phyloP scores from a whole-genome alignment of 2,888 invertebrate genomes.

The Eustalomyia histrio region DNA sequence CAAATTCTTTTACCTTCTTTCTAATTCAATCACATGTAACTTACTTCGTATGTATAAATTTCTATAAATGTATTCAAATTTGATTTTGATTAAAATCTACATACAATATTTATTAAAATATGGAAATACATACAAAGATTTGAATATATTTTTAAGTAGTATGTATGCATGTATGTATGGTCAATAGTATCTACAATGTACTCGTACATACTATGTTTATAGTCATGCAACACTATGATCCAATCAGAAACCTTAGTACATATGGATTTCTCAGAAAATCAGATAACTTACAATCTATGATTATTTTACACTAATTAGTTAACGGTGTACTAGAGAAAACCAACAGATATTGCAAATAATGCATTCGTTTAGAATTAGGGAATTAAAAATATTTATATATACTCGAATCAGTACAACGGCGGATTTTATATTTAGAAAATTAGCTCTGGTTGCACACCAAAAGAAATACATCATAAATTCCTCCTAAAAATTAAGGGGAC shows the following conservation, averaged over 20 bases:
- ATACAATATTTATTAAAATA: conserved; percentile 48
- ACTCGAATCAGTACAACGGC: too few species aligned
- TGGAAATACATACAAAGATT: conserved; percentile 42
- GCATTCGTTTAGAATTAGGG: not conserved
- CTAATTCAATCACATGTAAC: too few species aligned
- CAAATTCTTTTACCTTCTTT: not conserved
- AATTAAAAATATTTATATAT: too few species aligned
- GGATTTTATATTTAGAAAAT: too few species aligned
- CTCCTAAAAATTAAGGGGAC: too few species aligned
- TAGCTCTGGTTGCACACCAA: too few species aligned
- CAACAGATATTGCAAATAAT: conserved; percentile 34
- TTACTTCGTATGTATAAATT: conserved; percentile 11
- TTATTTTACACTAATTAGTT: conserved; percentile 65
- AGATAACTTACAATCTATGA: conserved; percentile 59
- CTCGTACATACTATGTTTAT: conserved; percentile 20
- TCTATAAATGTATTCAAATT: conserved; percentile 52
- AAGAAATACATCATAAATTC: too few species aligned
- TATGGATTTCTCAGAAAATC: conserved; percentile 38
- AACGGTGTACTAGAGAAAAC: conserved; percentile 25
- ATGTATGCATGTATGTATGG: conserved; percentile 43
- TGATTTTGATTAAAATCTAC: conserved; percentile 54
- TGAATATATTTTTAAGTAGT: conserved; percentile 7
- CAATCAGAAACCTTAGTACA: conserved; percentile 26
- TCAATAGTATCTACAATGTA: conserved; percentile 12
- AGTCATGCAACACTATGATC: conserved; percentile 51